A percentile compares a stretch with the other conserved stretches of the same genome.
Conservation (phyloP, 2,113 vertebrate species). For the Odobenus rosmarus region DNA sequence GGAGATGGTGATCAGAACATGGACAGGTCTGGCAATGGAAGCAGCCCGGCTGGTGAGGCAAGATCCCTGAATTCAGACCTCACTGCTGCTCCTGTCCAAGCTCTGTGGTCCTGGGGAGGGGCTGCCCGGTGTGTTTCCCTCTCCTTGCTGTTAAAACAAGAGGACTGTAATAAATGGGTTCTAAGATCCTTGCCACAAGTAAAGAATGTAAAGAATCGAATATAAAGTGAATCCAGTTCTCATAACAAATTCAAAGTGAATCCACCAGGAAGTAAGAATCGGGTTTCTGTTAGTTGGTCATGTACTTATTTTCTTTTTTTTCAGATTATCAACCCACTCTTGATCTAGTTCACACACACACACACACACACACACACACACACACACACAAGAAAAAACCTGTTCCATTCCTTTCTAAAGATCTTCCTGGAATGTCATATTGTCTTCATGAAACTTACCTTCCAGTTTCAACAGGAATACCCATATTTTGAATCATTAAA, state of each 20-base stretch:
- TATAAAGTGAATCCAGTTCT: not conserved
- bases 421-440: not conserved
- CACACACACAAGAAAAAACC: not conserved
- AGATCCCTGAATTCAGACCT: not conserved
- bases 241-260: not conserved
- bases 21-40: not conserved
- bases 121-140: not conserved
- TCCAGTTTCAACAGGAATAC: not conserved
- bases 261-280: constrained; percentile 15
- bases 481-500: not conserved
- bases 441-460: not conserved
- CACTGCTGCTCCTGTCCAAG: not conserved
- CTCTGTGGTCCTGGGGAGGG: not conserved
- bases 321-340: not conserved
- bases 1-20: not conserved
- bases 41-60: not conserved
- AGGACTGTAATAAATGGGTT: not conserved
- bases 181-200: not conserved
- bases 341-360: not conserved
- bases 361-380: not conserved
- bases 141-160: not conserved
- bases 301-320: not conserved
- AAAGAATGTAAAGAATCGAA: not conserved
- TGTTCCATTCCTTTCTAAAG: not conserved
- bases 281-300: not conserved